Evolutionary conservation across 2,113 vertebrate genomes (phyloP).

Genomic region (Hemiprocne comata): DNA sequence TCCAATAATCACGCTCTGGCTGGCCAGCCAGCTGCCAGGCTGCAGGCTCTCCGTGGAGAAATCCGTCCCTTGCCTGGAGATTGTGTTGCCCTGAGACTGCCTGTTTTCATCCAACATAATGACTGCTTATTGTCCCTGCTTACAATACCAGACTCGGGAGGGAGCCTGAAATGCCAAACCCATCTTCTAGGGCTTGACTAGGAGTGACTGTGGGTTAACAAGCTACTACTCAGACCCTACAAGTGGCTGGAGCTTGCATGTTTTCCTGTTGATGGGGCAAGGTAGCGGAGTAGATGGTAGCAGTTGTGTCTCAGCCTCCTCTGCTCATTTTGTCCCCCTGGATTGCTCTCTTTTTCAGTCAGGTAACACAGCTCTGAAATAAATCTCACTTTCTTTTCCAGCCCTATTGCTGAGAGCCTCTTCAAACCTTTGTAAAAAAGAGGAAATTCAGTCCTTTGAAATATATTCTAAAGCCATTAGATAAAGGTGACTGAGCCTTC

Average conservation of each 20-base stretch:
- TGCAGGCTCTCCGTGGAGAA: background rate
- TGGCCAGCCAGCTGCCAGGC: background rate
- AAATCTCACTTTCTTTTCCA: background rate
- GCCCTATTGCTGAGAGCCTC: background rate
- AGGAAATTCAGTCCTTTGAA: background rate
- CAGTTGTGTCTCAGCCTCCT: background rate
- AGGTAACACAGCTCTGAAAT: background rate
- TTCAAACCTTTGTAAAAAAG: background rate
- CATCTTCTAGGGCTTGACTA: background rate
- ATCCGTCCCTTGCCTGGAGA: background rate
- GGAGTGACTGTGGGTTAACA: background rate
- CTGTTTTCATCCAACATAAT: background rate
- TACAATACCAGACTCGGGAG: fast-evolving
- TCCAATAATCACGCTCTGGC: background rate
- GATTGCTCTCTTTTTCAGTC: background rate
- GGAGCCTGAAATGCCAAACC: background rate
- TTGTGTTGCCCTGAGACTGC: background rate
- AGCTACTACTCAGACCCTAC: background rate
- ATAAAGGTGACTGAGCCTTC: background rate
- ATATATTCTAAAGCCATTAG: background rate
- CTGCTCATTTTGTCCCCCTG: fast-evolving
- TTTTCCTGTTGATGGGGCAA: background rate
- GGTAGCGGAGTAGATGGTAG: background rate
- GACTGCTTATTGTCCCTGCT: background rate
- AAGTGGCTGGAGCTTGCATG: background rate